phyloP scores from a whole-genome alignment of 2,888 invertebrate genomes.

The Drosophila gaucha region DNA sequence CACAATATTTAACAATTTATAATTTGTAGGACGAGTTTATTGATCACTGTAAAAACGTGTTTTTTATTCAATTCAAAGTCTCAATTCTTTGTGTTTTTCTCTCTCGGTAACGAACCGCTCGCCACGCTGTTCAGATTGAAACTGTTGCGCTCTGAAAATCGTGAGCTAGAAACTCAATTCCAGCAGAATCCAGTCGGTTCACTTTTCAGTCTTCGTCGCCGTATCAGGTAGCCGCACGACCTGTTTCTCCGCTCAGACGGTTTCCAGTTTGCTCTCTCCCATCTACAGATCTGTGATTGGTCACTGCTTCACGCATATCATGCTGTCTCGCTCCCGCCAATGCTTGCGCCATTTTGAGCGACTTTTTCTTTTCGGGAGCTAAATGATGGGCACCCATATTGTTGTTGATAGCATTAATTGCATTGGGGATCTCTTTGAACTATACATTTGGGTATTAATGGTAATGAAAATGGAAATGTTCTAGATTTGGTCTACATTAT shows the following conservation, averaged over 20 bases:
- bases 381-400: conserved; percentile 65
- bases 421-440: conserved; percentile 63
- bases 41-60: not conserved
- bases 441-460: conserved; percentile 37
- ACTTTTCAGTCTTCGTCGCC: conserved; percentile 27
- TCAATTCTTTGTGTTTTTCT: not conserved
- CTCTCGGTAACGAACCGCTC: conserved; percentile 50
- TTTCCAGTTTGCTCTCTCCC: conserved; percentile 32
- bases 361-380: conserved; percentile 19
- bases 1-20: not conserved
- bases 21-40: not conserved
- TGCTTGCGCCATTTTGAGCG: conserved; percentile 62
- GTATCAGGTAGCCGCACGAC: conserved; percentile 66
- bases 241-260: conserved; percentile 54
- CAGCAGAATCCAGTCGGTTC: conserved; percentile 65
- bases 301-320: conserved; percentile 14
- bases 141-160: conserved; percentile 53
- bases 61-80: not conserved
- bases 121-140: conserved; percentile 55
- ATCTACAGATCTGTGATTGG: conserved; percentile 54
- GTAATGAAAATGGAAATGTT: conserved; percentile 44
- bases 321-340: conserved; percentile 54
- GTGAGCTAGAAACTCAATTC: conserved; percentile 50
- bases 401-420: conserved; percentile 53
- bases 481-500: conserved; percentile 49